These are phyloP conservation scores for Tricholauxania praeusta DNA, from an alignment of 2,888 invertebrate species.

Conservation along the genomic window DNA sequence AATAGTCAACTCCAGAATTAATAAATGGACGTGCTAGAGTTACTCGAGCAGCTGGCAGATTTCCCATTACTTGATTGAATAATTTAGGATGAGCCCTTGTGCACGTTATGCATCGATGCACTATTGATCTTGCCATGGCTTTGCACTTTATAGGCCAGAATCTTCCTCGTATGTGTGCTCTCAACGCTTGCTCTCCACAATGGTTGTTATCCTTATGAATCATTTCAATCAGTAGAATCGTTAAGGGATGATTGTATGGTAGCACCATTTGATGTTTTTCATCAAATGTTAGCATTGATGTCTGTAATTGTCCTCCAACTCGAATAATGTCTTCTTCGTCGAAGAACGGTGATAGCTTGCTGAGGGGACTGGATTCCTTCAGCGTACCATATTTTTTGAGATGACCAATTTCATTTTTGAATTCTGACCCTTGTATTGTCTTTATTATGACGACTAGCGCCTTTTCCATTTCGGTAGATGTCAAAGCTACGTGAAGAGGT, in stretches of 20 bases:
- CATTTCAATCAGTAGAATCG: neutral
- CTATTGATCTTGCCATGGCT: neutral
- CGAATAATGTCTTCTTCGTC: neutral
- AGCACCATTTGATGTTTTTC: neutral
- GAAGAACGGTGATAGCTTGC: neutral
- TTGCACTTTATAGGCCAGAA: neutral
- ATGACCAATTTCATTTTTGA: no score
- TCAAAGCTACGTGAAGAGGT: no score
- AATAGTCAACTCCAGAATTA: no score
- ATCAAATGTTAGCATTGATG: neutral
- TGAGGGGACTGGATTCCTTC: no score
- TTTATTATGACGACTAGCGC: no score
- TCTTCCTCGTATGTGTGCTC: neutral
- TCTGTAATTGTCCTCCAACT: neutral
- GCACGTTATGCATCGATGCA: neutral
- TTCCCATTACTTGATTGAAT: constrained; percentile 6
- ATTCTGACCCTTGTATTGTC: no score
- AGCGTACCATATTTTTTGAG: no score
- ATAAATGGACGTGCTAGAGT: neutral
- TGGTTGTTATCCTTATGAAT: neutral
- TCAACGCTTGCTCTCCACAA: neutral
- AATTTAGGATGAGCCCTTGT: neutral
- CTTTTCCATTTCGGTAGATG: no score
- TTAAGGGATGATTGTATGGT: neutral
- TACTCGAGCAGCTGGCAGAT: constrained; percentile 11